These are phyloP conservation scores for Aleiodes sp. DNA, from an alignment of 1,140 invertebrate genomes.

Conservation along the genomic window DNA sequence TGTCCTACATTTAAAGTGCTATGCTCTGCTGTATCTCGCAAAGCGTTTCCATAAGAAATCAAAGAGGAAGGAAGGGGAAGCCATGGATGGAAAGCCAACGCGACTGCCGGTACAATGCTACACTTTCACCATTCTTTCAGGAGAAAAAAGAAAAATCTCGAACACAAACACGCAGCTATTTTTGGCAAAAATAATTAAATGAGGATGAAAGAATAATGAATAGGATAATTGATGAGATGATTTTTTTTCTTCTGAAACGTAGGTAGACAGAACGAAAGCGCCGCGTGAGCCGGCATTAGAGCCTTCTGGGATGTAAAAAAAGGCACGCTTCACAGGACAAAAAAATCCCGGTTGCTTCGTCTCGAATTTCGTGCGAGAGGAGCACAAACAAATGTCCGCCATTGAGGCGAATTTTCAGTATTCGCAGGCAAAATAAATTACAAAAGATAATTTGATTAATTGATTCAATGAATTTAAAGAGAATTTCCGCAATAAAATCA, in stretches of 20 bases:
- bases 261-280: background rate
- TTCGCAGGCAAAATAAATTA: background rate
- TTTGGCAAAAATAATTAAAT: conserved; percentile 5
- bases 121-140: conserved; percentile 13
- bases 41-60: conserved; percentile 3
- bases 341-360: conserved; percentile 16
- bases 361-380: conserved; percentile 10
- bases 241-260: background rate
- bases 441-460: background rate
- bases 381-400: conserved; percentile 24
- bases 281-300: conserved; percentile 29
- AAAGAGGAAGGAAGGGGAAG: background rate
- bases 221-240: background rate
- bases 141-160: conserved; percentile 17
- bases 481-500: background rate
- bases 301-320: conserved; percentile 23
- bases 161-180: background rate
- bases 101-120: conserved; percentile 20
- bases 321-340: conserved; percentile 26
- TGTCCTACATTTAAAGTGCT: background rate
- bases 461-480: background rate
- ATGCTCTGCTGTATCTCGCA: background rate
- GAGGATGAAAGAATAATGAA: background rate
- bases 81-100: conserved; percentile 17
- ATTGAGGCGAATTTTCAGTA: background rate